These are phyloP conservation scores for Paramisgurnus dabryanus DNA, from an alignment of 2,113 vertebrate genomes.

Conservation along the genomic window DNA sequence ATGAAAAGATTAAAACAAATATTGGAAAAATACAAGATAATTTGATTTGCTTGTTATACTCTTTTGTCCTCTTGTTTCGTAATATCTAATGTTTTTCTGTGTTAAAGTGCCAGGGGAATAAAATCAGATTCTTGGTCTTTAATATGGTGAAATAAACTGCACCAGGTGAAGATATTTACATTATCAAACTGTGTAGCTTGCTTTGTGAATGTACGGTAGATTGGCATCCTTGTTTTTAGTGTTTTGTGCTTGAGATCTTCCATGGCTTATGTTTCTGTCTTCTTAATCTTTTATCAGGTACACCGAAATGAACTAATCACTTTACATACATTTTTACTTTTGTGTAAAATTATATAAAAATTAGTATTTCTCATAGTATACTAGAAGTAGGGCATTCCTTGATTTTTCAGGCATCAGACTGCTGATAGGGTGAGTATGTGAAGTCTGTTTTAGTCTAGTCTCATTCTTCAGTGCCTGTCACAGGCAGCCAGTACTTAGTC, in stretches of 20 bases:
- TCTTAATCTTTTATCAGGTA: neutral
- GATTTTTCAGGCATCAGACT: slow-evolving; percentile 60
- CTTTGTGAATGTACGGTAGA: neutral
- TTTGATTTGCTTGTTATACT: slow-evolving; percentile 5
- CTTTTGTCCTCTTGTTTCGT: neutral
- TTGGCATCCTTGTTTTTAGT: neutral
- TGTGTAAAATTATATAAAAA: slow-evolving; percentile 2
- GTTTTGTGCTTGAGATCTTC: neutral
- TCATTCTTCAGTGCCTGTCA: slow-evolving; percentile 75
- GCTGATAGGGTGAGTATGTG: slow-evolving; percentile 69
- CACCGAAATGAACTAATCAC: no score
- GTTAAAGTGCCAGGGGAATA: neutral
- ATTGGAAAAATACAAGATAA: neutral
- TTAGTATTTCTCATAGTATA: slow-evolving; percentile 44
- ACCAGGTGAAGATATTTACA: neutral
- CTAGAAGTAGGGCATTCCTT: slow-evolving; percentile 44
- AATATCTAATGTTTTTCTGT: neutral
- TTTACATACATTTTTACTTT: no score
- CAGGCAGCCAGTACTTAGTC: slow-evolving; percentile 72
- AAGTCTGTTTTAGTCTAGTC: slow-evolving; percentile 66
- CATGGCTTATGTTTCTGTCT: neutral
- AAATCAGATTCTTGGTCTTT: neutral
- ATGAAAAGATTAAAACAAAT: slow-evolving; percentile 6
- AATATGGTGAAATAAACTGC: slow-evolving; percentile 1
- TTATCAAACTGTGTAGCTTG: neutral